Conservation (phyloP, 2,888 invertebrate genomes). For the Phrixothrix hirtus region DNA sequence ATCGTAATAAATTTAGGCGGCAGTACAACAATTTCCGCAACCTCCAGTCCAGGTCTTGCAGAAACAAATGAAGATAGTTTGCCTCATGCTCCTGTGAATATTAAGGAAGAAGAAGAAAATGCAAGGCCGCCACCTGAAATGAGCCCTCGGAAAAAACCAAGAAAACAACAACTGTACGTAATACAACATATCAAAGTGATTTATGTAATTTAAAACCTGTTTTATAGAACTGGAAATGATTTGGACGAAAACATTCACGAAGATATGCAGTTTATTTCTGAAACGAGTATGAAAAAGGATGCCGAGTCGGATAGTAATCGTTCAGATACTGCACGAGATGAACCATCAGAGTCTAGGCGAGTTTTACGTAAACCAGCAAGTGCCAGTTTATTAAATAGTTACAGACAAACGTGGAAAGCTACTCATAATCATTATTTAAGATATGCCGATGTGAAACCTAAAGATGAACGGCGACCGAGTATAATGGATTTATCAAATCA, state of each 20-base stretch:
- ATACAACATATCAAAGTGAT: too few species aligned
- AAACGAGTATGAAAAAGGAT: constrained; percentile 56
- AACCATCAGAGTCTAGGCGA: constrained; percentile 43
- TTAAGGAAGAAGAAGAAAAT: constrained; percentile 51
- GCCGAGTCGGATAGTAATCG: constrained; percentile 50
- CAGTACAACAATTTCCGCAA: constrained; percentile 86
- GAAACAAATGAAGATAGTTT: constrained; percentile 61
- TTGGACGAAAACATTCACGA: constrained; percentile 59
- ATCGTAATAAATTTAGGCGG: constrained; percentile 57
- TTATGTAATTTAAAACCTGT: constrained; percentile 1
- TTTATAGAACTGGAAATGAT: constrained; percentile 59
- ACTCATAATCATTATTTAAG: constrained; percentile 74
- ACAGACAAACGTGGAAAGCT: constrained; percentile 72
- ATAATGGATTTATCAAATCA: constrained; percentile 90
- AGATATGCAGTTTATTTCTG: constrained; percentile 67
- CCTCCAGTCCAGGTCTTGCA: constrained; percentile 76
- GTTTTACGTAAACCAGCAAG: constrained; percentile 52
- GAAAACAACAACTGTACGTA: constrained; percentile 85
- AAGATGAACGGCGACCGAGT: constrained; percentile 82
- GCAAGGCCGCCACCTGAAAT: constrained; percentile 63
- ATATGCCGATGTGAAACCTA: constrained; percentile 82
- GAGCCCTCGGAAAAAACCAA: constrained; percentile 87
- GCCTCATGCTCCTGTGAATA: constrained; percentile 46
- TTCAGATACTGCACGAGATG: constrained; percentile 52
- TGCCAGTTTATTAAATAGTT: constrained; percentile 64